A percentile compares a stretch with the other conserved stretches of the same genome.
Evolutionary conservation across 1,140 invertebrate species (phyloP).

Genomic region (Pogonomyrmex californicus): DNA sequence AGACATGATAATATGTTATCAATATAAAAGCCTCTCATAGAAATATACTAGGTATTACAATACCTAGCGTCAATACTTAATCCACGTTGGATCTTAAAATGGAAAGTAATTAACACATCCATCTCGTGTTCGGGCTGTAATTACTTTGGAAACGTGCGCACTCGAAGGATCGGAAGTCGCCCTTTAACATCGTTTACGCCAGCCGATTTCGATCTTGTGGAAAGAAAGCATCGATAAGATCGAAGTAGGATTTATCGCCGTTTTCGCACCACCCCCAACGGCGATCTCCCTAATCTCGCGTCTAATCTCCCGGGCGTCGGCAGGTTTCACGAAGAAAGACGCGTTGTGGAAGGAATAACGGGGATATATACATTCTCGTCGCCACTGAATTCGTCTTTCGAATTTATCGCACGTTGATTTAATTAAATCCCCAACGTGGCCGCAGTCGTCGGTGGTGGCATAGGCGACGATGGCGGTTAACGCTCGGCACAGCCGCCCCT

Average conservation of each 20-base stretch:
- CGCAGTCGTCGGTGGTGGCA: not conserved
- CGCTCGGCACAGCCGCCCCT: conserved; percentile 27
- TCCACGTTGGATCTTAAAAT: not conserved
- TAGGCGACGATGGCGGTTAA: not conserved
- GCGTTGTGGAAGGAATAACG: conserved; percentile 1
- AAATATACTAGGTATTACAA: not conserved
- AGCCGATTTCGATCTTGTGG: conserved; percentile 58
- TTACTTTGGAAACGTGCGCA: conserved; percentile 42
- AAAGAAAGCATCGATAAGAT: conserved; percentile 71
- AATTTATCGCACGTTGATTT: conserved; percentile 81
- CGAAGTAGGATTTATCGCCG: conserved; percentile 74
- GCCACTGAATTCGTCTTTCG: conserved; percentile 67
- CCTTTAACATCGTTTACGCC: conserved; percentile 70
- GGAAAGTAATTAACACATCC: conserved; percentile 54
- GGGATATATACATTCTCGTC: conserved; percentile 62
- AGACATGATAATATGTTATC: not conserved
- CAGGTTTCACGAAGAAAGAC: conserved; percentile 40
- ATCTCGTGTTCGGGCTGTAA: conserved; percentile 36
- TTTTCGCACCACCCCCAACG: conserved; percentile 52
- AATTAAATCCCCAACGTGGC: conserved; percentile 72
- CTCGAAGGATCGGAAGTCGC: conserved; percentile 48
- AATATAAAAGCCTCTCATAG: not conserved
- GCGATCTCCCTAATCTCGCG: conserved; percentile 69
- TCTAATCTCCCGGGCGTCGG: conserved; percentile 67
- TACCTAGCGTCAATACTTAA: conserved; percentile 8